Percentiles rank a stretch among this genome's conserved stretches.
Evolutionary conservation across 2,797 vertebrate genomes (phyloP).

Genomic region (Eurystomus glaucurus): DNA sequence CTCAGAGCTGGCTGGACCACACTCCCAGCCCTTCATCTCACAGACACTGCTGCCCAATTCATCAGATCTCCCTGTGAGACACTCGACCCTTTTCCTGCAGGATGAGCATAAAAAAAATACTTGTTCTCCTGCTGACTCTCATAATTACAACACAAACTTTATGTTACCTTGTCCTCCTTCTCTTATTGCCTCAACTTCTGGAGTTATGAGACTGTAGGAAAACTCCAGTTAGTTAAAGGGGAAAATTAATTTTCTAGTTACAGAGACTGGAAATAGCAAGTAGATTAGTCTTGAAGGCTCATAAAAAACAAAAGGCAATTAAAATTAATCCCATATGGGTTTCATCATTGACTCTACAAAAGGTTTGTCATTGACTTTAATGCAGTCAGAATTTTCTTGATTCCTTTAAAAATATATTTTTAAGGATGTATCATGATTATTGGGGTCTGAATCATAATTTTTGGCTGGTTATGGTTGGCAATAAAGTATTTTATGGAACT

Average conservation of each 20-base stretch:
- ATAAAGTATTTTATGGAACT: neutral
- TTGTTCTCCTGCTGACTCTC: neutral
- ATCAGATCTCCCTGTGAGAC: neutral
- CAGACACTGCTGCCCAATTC: neutral
- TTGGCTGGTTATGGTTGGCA: neutral
- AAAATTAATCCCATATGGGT: constrained; percentile 8
- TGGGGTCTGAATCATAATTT: neutral
- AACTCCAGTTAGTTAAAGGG: neutral
- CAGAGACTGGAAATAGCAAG: constrained; percentile 22
- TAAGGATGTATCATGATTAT: neutral
- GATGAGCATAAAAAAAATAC: neutral
- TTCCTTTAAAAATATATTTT: neutral
- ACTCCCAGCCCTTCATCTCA: neutral
- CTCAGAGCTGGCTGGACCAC: neutral
- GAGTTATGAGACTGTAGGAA: neutral
- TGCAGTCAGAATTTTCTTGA: neutral
- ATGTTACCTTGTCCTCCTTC: neutral
- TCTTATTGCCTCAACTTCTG: neutral
- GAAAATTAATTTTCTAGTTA: constrained; percentile 52
- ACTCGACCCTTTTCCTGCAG: neutral
- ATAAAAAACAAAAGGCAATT: constrained; percentile 61
- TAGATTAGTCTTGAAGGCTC: constrained; percentile 35
- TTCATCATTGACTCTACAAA: neutral
- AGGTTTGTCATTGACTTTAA: constrained; percentile 33
- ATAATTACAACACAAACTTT: neutral